Evolutionary conservation across 1,140 invertebrate species (phyloP), one percentile per base, ranked within the genome.

Genomic region (Meloidogyne chitwoodi): DNA sequence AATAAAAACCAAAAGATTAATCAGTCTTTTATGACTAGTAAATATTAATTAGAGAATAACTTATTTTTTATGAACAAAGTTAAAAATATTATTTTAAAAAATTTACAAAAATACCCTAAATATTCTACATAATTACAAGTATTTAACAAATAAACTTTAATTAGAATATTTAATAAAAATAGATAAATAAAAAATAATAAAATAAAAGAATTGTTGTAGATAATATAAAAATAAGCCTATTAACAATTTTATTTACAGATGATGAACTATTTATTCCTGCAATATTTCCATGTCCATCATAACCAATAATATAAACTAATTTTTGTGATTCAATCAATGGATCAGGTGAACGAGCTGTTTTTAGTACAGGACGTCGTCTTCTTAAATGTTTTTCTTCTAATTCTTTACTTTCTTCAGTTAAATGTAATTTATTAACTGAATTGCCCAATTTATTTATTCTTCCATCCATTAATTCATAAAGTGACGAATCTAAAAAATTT

Each of bases 271-370:
- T 56, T 56, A n/a, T 56, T n/a, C 24, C 62, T 19, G 24, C 70
- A 38, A 16, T 16, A 26, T 38, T 64, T 44, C 31, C 63, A 31
- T 74, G 19, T 56, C 48, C 73, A 26, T 64, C 62, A 62, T 74
- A 66, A 19, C 64, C 73, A n/a, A 74, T 66, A n/a, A 74, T 48
- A 44, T 66, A 66, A 61, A 66, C 34, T 41, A 74, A 66, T 66
- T 74, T 74, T 26, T 74, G 73, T 12, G 71, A 63, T 12, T 73
- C 71, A 61, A 34, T 26, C 41, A 73, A 64, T 19, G 71, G 71
- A 34, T 73, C 71, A 29, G 71, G 71, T 12, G 71, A 73, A 11
- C 71, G 71, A 29, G 64, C 71, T 34, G 48, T 22, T 31, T 73
- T 73, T 31, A 19, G 19, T 24, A 56, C 48, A n/a, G 71, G 24